These are phyloP conservation scores for Paragorgia papillata DNA, from an alignment of 92 coral and sea anemone species.

Conservation along the genomic window DNA sequence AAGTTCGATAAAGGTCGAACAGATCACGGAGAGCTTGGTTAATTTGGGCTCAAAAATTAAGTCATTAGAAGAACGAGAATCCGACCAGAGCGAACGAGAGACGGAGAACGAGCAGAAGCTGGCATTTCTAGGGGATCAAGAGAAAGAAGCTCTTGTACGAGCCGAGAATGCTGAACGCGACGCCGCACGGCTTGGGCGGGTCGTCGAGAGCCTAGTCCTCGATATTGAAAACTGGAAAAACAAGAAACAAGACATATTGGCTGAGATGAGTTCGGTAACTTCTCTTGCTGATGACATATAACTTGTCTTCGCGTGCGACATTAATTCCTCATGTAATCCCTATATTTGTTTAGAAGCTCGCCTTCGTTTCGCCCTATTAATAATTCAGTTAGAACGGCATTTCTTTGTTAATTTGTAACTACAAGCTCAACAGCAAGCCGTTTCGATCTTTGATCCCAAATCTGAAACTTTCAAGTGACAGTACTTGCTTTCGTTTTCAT, in stretches of 20 bases:
- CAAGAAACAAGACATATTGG: constrained; percentile 1
- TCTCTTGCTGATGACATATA: constrained; percentile 15
- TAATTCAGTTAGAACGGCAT: background rate
- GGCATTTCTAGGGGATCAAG: background rate
- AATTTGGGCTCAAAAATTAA: background rate
- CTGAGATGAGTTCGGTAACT: constrained; percentile 1
- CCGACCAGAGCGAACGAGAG: constrained; percentile 21
- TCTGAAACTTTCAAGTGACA: background rate
- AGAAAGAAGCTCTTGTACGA: constrained; percentile 3
- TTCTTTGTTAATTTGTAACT: background rate
- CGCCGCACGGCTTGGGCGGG: background rate
- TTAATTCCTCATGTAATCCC: no score
- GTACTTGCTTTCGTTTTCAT: background rate
- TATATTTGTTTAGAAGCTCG: background rate
- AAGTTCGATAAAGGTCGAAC: background rate
- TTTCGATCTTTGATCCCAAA: no score
- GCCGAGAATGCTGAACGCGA: constrained; percentile 32
- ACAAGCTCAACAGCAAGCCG: no score
- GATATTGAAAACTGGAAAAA: constrained; percentile 22
- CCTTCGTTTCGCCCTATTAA: background rate
- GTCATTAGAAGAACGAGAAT: constrained; percentile 17
- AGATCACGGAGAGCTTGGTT: background rate
- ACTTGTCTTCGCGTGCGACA: no score
- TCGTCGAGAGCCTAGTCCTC: background rate
- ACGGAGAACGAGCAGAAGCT: constrained; percentile 24